Conservation (phyloP, 2,888 invertebrate species). For the Campoplex nolae region DNA sequence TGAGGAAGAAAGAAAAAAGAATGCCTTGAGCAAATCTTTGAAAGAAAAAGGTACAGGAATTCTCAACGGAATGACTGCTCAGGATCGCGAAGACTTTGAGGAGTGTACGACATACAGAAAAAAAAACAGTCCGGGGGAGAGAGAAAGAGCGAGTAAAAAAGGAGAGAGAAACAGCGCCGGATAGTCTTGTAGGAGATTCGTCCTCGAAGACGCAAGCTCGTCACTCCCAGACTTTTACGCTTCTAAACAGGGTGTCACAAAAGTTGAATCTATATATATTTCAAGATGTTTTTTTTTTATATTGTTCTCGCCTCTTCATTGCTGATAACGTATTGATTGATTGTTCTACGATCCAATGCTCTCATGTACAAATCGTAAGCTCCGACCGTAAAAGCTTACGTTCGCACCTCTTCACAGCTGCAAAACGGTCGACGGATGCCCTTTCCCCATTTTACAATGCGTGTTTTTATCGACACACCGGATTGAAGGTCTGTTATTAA, state of each 20-base stretch:
- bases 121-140: slow-evolving; percentile 17
- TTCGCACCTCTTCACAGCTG: not conserved
- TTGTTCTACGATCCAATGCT: not conserved
- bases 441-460: too few species aligned
- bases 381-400: not conserved
- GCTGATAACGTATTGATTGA: not conserved
- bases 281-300: not conserved
- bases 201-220: slow-evolving; percentile 45
- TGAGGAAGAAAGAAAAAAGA: not conserved
- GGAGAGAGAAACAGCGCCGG: not conserved
- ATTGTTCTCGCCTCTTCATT: too few species aligned
- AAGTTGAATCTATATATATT: not conserved
- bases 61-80: slow-evolving; percentile 52
- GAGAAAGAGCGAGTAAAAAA: not conserved
- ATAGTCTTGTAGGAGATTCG: slow-evolving; percentile 56
- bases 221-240: slow-evolving; percentile 46
- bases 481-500: not conserved
- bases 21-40: slow-evolving; percentile 45
- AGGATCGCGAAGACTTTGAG: slow-evolving; percentile 57
- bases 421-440: too few species aligned
- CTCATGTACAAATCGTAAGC: not conserved
- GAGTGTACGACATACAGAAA: slow-evolving; percentile 18
- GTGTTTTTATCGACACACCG: too few species aligned
- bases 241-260: slow-evolving; percentile 3
- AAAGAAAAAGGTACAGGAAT: slow-evolving; percentile 49